Base-by-base conservation (phyloP, 92 coral and sea anemone species). In the Siderastrea radians region DNA sequence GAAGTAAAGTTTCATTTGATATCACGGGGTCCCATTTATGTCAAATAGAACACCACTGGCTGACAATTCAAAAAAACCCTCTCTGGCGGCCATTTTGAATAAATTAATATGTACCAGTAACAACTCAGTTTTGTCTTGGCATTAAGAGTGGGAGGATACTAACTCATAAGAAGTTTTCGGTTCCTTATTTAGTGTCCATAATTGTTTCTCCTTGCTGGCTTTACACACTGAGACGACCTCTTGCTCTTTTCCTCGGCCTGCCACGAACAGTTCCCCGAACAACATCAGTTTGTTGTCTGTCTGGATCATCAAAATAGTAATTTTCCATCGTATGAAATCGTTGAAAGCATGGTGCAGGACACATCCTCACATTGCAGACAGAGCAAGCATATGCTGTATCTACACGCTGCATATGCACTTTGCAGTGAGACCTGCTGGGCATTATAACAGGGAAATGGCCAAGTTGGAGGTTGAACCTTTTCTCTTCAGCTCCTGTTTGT, bases 201-300 rank as follows among this genome's bases (percentile, higher is more conserved):
- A 10, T 59, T 26, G 38, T 26, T 26, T 26, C 38, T 26, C 19
- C 10, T 47, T 14, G 4, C 10, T 14, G 57, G 14, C 57, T 49
- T 71, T 47, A 78, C 75, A 81, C 45, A 68, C 76, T 67, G 68
- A 81, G 85, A 53, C 53, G 76, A 57, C 75, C 74, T 26, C 84
- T 19, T 65, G 84, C 84, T 49, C 64, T 47, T 52, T 80, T 80
- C 62, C 74, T 68, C 17, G 84, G 84, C 44, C 84, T 80, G 84
- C 84, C 84, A 80, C 43, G 74, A 5, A 66, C 48, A 43, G 10
- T 50, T 50, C 84, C 84, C 84, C 84, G 65, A 49, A 68, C 74
- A 17, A 80, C 84, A 80, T 80, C 63, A 49, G 84, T 26, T 9
- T 80, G 62, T 43, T n/a, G 74, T 63, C 63, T 13, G 59, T 79